Percentiles rank a stretch among this genome's conserved stretches.
Evolutionary conservation across 2,888 invertebrate species (phyloP).

Genomic region (Cantharis rustica): DNA sequence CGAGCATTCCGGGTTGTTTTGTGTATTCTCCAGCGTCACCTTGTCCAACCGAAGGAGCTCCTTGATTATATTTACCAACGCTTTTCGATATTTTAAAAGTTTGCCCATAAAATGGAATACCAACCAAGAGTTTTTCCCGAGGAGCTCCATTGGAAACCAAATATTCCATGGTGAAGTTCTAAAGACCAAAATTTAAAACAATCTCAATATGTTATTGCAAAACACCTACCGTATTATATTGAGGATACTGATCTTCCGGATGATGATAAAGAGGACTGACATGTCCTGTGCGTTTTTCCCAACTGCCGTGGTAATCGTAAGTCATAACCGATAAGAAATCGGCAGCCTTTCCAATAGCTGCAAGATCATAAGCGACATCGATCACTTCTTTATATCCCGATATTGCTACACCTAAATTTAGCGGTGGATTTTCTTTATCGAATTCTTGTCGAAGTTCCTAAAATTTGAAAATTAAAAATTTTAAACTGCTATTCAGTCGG

Average conservation of each 20-base stretch:
- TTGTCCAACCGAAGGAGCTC: conserved; percentile 71
- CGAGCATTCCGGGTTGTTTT: conserved; percentile 84
- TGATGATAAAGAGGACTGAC: conserved; percentile 76
- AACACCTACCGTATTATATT: conserved; percentile 76
- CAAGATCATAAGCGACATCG: conserved; percentile 81
- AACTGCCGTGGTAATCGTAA: conserved; percentile 89
- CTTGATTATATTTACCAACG: conserved; percentile 58
- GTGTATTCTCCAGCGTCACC: conserved; percentile 83
- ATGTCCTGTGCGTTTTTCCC: conserved; percentile 81
- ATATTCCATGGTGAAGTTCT: conserved; percentile 83
- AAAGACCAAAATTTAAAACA: conserved; percentile 29
- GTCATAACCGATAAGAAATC: conserved; percentile 87
- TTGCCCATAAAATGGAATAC: conserved; percentile 88
- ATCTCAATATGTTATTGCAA: neutral
- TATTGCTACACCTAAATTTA: conserved; percentile 79
- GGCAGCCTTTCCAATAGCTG: conserved; percentile 67
- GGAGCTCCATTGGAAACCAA: conserved; percentile 75
- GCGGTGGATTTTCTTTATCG: conserved; percentile 64
- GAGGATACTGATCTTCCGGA: conserved; percentile 69
- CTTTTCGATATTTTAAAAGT: conserved; percentile 69
- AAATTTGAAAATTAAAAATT: conserved; percentile 19
- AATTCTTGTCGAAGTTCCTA: conserved; percentile 71
- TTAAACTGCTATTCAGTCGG: neutral
- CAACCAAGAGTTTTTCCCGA: conserved; percentile 76
- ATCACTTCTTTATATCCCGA: conserved; percentile 93